These are phyloP conservation scores for Spilogale gracilis DNA, from an alignment of 2,113 vertebrate species.

Conservation along the genomic window DNA sequence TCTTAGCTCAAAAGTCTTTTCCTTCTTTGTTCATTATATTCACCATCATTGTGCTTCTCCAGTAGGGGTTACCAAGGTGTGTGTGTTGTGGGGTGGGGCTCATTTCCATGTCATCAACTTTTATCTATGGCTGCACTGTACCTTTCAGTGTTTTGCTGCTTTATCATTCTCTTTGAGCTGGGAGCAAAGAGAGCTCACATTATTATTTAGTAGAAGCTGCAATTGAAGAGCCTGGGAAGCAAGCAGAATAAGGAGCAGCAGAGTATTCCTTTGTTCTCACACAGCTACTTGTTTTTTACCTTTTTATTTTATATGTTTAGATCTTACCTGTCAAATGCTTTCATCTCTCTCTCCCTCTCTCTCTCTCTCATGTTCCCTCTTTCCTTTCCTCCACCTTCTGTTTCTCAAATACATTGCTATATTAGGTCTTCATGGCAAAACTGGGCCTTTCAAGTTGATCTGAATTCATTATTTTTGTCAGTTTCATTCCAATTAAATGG, in stretches of 20 bases:
- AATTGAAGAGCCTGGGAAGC: constrained; percentile 64
- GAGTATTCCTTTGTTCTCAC: constrained; percentile 65
- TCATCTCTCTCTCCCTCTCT: constrained; percentile 32
- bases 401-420: constrained; percentile 52
- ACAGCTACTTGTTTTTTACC: constrained; percentile 66
- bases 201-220: constrained; percentile 73
- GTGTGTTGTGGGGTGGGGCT: neutral
- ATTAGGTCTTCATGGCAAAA: neutral
- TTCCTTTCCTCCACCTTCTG: constrained; percentile 47
- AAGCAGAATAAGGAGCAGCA: constrained; percentile 57
- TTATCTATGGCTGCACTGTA: constrained; percentile 60
- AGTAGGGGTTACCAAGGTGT: constrained; percentile 45
- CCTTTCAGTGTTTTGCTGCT: constrained; percentile 69
- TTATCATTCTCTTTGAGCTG: constrained; percentile 77
- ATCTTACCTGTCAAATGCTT: constrained; percentile 54
- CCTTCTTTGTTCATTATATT: constrained; percentile 65
- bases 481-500: constrained; percentile 43
- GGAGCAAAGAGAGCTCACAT: constrained; percentile 65
- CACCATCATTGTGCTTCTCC: constrained; percentile 47
- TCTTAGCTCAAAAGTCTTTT: constrained; percentile 28
- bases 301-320: constrained; percentile 64
- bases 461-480: constrained; percentile 63
- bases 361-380: constrained; percentile 7
- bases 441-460: constrained; percentile 35
- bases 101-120: constrained; percentile 57